A percentile compares a stretch with the other conserved stretches of the same genome.
phyloP scores from a whole-genome alignment of 2,888 invertebrate species.

The Thyatira batis region DNA sequence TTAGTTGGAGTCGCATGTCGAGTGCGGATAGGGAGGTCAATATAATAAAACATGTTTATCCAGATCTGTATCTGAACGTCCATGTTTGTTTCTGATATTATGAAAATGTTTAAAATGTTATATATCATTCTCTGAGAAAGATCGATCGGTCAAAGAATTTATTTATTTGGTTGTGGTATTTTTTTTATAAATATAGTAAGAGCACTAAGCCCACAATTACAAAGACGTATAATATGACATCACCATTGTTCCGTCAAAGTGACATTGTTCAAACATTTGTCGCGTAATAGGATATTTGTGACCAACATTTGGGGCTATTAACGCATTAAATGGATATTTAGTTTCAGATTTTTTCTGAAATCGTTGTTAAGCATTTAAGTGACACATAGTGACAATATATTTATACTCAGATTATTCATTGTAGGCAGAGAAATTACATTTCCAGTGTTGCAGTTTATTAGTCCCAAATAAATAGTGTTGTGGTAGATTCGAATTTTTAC shows the following conservation, averaged over 20 bases:
- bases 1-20: slow-evolving; percentile 19
- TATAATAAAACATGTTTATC: slow-evolving; percentile 1
- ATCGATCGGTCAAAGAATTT: no score
- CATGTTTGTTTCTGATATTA: neutral
- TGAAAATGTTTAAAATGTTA: no score
- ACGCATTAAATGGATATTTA: slow-evolving; percentile 17
- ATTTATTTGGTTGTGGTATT: no score
- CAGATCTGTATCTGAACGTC: neutral
- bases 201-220: neutral
- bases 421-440: no score
- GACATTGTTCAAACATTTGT: slow-evolving; percentile 37
- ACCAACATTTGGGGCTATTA: slow-evolving; percentile 31
- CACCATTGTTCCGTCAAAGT: slow-evolving; percentile 5
- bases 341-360: slow-evolving; percentile 3
- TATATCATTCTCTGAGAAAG: no score
- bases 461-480: no score
- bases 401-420: no score
- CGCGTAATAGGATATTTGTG: slow-evolving; percentile 32
- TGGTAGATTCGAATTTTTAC: no score
- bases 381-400: no score
- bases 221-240: neutral
- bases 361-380: neutral
- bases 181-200: neutral
- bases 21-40: slow-evolving; percentile 16
- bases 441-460: no score